A percentile compares a stretch with the other conserved stretches of the same genome.
These are phyloP conservation scores for Uromys caudimaculatus DNA, from an alignment of 2,797 vertebrate species.

Conservation along the genomic window DNA sequence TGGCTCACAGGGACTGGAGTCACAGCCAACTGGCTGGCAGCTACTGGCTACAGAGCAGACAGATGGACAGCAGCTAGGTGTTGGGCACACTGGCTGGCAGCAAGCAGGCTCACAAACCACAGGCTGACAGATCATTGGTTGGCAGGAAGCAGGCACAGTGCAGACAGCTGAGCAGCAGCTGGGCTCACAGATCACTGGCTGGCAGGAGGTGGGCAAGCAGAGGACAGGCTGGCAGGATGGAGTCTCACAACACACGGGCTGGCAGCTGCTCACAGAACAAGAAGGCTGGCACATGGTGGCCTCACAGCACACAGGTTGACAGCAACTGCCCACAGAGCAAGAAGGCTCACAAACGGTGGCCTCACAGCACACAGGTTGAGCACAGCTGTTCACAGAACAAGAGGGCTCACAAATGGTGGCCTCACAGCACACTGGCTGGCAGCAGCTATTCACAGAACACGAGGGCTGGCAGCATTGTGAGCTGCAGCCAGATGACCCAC, in stretches of 20 bases:
- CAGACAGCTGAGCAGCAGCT: slow-evolving; percentile 69
- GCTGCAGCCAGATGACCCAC: slow-evolving; percentile 43
- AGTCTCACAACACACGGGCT: slow-evolving; percentile 55
- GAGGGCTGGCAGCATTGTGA: slow-evolving; percentile 64
- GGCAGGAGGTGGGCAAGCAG: slow-evolving; percentile 67
- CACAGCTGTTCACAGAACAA: neutral
- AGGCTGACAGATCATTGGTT: slow-evolving; percentile 70
- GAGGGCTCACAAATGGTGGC: slow-evolving; percentile 28
- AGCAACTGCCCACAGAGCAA: neutral
- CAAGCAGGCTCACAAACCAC: slow-evolving; percentile 71
- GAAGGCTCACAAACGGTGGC: slow-evolving; percentile 19
- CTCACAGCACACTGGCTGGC: slow-evolving; percentile 39
- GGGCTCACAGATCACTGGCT: slow-evolving; percentile 66
- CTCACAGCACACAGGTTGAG: slow-evolving; percentile 5
- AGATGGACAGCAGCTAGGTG: slow-evolving; percentile 64
- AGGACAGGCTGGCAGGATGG: slow-evolving; percentile 65
- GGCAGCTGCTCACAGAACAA: neutral
- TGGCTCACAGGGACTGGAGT: slow-evolving; percentile 61
- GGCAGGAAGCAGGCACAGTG: slow-evolving; percentile 64
- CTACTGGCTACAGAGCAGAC: slow-evolving; percentile 61
- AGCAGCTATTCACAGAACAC: neutral
- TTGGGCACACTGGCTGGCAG: slow-evolving; percentile 66
- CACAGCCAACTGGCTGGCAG: slow-evolving; percentile 72
- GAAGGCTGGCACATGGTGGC: slow-evolving; percentile 45
- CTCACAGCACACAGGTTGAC: slow-evolving; percentile 17